Percentiles rank a stretch among this genome's conserved stretches.
Evolutionary conservation across 2,797 vertebrate species (phyloP).

Genomic region (Emys orbicularis): DNA sequence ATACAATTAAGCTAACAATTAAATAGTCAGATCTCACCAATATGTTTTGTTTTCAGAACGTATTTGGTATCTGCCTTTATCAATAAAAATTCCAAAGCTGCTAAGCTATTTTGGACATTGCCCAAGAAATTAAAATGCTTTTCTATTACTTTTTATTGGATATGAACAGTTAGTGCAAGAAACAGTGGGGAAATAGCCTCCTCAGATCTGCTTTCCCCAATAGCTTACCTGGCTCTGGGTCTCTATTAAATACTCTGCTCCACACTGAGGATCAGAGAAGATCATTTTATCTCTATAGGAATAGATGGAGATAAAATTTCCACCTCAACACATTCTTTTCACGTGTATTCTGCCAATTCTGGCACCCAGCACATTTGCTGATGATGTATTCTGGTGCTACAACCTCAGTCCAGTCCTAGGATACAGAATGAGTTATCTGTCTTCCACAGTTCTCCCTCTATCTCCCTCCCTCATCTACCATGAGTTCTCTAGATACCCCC

Average conservation of each 20-base stretch:
- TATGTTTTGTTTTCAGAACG: no score
- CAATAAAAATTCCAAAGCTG: background rate
- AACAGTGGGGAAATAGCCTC: background rate
- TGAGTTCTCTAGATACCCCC: background rate
- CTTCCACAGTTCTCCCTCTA: no score
- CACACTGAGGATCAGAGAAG: rapidly evolving
- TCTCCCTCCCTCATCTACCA: no score
- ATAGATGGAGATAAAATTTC: background rate
- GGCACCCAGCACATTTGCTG: no score
- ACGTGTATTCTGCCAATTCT: no score
- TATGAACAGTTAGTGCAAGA: background rate
- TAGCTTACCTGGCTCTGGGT: background rate
- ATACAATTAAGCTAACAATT: no score
- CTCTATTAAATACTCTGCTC: background rate
- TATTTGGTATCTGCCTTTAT: no score
- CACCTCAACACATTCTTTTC: no score
- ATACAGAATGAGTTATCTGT: no score
- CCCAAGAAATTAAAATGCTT: background rate
- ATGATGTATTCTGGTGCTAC: no score
- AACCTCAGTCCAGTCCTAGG: no score
- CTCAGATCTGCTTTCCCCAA: background rate
- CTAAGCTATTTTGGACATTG: background rate
- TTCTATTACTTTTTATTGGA: background rate
- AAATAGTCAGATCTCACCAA: no score
- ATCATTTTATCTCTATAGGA: background rate